Evolutionary conservation across 2,113 vertebrate species (phyloP), one percentile per base, ranked within the genome.

Genomic region (Calyptommatus sinebrachiatus): DNA sequence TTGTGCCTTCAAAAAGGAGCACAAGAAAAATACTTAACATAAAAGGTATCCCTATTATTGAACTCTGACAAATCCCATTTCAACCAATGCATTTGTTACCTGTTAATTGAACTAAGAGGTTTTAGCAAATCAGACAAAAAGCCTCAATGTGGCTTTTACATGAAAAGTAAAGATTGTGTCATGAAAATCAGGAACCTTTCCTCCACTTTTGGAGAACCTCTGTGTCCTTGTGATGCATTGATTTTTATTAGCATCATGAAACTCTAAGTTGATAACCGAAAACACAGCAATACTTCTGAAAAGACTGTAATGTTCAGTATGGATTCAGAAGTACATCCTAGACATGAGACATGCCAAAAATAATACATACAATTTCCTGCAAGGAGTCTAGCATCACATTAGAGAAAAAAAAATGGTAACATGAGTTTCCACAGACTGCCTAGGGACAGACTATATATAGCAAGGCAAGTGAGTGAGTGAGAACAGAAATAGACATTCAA

Each of bases 81-180:
- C 78, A 9, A 60, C 8, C 63, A 22, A 75, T 28, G 1, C 6
- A 41, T 80, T 28, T 80, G 81, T 50, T 83, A 81, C 4, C 4
- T 85, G n/a, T 80, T 24, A 29, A 0, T 8, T 65, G 83, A 86
- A 71, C 16, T 68, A 41, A 61, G 22, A 50, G 28, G 21, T 24
- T 48, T 76, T 73, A 35, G 7, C 53, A 24, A 77, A 41, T 41
- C 35, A 41, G 5, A 41, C 35, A 83, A 86, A 89, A 77, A 0
- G 61, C 0, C 82, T n/a, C 2, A 1, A 76, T 7, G 57, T 21
- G 85, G 70, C 31, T 69, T 35, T 79, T 7, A 83, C 14, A 0
- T 76, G 48, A 74, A 78, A 28, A 24, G 70, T 62, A 61, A 70
- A 12, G 65, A 2, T 0, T 77, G 28, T 45, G 78, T 1, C 22